phyloP scores from a whole-genome alignment of 2,113 vertebrate genomes.

The Spea multiplicata region DNA sequence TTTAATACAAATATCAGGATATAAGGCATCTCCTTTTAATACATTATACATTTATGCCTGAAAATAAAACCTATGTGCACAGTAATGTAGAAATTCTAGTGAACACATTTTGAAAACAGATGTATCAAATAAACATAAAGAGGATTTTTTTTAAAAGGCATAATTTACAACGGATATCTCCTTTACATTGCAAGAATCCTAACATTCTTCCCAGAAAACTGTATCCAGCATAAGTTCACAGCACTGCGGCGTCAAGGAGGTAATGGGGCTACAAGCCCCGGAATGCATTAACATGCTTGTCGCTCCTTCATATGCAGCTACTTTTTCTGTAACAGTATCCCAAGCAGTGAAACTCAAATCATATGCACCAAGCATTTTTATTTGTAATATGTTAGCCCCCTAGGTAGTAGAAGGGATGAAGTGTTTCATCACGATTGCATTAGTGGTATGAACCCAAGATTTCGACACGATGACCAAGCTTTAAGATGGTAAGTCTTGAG shows the following conservation, averaged over 20 bases:
- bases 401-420: too few species aligned
- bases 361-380: constrained; percentile 9
- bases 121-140: constrained; percentile 14
- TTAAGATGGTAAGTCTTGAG: too few species aligned
- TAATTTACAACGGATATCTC: background rate
- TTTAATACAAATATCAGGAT: too few species aligned
- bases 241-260: background rate
- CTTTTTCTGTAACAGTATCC: constrained; percentile 24
- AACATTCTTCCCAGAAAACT: background rate
- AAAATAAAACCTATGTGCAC: background rate
- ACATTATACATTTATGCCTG: background rate
- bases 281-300: constrained; percentile 10
- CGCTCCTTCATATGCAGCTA: background rate
- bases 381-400: background rate
- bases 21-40: background rate
- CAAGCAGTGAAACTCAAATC: constrained; percentile 24
- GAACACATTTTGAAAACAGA: constrained; percentile 1
- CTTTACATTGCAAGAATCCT: background rate
- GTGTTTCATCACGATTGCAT: too few species aligned
- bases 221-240: background rate
- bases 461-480: too few species aligned
- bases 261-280: constrained; percentile 7
- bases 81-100: background rate
- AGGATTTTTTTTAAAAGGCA: background rate
- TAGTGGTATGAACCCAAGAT: too few species aligned